Conservation (phyloP, 2,797 vertebrate genomes). For the Cyprinodon diabolis region DNA sequence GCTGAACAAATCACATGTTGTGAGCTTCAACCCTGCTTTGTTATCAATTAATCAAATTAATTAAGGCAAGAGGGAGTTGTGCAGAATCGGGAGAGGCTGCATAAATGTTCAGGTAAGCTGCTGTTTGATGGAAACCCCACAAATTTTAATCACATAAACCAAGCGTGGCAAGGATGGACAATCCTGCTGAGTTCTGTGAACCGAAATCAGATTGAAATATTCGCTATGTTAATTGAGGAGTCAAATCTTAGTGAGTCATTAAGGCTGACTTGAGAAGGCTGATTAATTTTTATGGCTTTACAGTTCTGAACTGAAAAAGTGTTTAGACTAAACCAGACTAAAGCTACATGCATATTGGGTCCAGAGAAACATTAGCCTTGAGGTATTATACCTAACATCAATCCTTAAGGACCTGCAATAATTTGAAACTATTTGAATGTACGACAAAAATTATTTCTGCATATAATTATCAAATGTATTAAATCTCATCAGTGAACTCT, state of each 20-base stretch:
- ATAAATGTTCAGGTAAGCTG: conserved; percentile 50
- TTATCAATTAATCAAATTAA: conserved; percentile 74
- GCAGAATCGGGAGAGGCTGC: conserved; percentile 43
- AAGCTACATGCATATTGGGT: not conserved
- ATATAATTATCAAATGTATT: not conserved
- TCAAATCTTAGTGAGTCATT: conserved; percentile 12
- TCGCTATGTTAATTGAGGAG: conserved; percentile 16
- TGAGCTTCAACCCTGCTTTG: conserved; percentile 48
- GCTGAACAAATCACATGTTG: conserved; percentile 68
- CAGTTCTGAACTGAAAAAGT: not conserved
- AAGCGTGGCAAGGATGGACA: conserved; percentile 42
- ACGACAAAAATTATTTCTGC: not conserved
- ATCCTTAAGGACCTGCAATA: not conserved
- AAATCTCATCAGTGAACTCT: not conserved
- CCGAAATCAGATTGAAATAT: conserved; percentile 29
- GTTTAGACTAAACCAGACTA: not conserved
- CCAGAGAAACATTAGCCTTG: no score
- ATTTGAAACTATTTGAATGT: not conserved
- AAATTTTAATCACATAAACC: conserved; percentile 50
- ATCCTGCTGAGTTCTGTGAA: conserved; percentile 29
- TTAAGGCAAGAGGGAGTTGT: conserved; percentile 45
- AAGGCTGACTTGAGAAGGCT: conserved; percentile 19
- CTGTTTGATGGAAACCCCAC: conserved; percentile 51
- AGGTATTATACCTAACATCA: not conserved
- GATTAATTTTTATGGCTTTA: conserved; percentile 14